Evolutionary conservation across 2,113 vertebrate species (phyloP).

Genomic region (Hypanus sabinus): DNA sequence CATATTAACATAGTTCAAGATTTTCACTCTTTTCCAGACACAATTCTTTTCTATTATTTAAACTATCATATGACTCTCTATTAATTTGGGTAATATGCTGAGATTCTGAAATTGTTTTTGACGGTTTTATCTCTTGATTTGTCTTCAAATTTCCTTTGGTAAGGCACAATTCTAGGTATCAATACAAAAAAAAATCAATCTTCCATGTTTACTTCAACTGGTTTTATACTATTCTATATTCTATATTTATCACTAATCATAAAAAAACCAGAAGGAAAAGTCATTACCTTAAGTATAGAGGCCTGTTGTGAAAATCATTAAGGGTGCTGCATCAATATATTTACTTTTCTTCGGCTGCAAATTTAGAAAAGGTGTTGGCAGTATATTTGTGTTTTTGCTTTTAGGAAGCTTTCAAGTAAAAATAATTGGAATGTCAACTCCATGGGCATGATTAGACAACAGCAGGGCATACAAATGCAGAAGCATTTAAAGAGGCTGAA

Average conservation of each 20-base stretch:
- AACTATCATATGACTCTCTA: neutral
- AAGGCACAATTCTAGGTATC: neutral
- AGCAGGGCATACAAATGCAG: neutral
- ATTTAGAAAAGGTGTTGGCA: neutral
- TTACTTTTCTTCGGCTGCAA: conserved; percentile 1
- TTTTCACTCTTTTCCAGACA: neutral
- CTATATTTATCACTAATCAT: neutral
- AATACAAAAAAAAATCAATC: neutral
- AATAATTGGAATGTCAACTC: neutral
- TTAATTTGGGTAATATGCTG: neutral
- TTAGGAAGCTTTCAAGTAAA: neutral
- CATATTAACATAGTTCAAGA: neutral
- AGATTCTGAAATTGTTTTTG: neutral
- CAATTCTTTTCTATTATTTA: neutral
- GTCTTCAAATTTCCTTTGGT: neutral
- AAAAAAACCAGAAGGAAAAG: neutral
- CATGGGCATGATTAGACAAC: neutral
- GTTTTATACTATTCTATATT: neutral
- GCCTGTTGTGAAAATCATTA: neutral
- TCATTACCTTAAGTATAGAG: neutral
- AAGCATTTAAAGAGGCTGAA: neutral
- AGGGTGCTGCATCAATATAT: neutral
- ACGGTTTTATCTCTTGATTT: neutral
- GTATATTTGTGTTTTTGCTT: neutral
- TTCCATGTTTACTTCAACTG: neutral